phyloP scores from a whole-genome alignment of 2,113 vertebrate species.

The Paramormyrops kingsleyae region DNA sequence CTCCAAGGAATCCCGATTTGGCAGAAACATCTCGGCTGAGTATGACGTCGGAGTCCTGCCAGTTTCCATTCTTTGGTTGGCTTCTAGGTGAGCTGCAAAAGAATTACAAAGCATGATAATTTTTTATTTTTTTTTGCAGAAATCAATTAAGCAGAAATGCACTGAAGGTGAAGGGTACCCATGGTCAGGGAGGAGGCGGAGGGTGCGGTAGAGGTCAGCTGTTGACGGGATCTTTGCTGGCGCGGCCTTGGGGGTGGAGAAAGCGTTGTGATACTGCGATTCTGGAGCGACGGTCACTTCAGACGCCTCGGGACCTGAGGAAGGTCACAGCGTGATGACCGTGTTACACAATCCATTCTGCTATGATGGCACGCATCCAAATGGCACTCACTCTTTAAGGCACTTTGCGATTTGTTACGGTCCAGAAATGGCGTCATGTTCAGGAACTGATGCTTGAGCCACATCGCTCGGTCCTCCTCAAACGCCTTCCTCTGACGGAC shows the following conservation, averaged over 20 bases:
- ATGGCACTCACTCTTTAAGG: conserved; percentile 74
- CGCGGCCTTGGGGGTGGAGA: conserved; percentile 57
- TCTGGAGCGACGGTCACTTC: conserved; percentile 47
- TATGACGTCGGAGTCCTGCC: conserved; percentile 41
- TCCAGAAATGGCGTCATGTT: conserved; percentile 81
- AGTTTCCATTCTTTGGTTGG: conserved; percentile 42
- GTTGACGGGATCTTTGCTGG: conserved; percentile 56
- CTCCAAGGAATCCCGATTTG: conserved; percentile 39
- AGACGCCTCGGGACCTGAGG: conserved; percentile 56
- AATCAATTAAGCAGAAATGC: not conserved
- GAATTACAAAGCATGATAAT: not conserved
- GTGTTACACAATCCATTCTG: not conserved
- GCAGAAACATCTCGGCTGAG: conserved; percentile 29
- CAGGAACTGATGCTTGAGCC: conserved; percentile 94
- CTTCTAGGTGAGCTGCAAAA: conserved; percentile 31
- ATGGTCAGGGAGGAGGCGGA: conserved; percentile 53
- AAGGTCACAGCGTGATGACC: not conserved
- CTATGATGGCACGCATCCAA: not conserved
- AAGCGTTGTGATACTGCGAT: conserved; percentile 33
- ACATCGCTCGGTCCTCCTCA: conserved; percentile 81
- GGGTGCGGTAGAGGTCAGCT: conserved; percentile 62
- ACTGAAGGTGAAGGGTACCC: conserved; percentile 58
- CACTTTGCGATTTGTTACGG: conserved; percentile 73
- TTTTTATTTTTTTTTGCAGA: too few species aligned
- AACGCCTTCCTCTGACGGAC: conserved; percentile 76